These are phyloP conservation scores for Nasonia oneida DNA, from an alignment of 2,888 invertebrate species.

Conservation along the genomic window DNA sequence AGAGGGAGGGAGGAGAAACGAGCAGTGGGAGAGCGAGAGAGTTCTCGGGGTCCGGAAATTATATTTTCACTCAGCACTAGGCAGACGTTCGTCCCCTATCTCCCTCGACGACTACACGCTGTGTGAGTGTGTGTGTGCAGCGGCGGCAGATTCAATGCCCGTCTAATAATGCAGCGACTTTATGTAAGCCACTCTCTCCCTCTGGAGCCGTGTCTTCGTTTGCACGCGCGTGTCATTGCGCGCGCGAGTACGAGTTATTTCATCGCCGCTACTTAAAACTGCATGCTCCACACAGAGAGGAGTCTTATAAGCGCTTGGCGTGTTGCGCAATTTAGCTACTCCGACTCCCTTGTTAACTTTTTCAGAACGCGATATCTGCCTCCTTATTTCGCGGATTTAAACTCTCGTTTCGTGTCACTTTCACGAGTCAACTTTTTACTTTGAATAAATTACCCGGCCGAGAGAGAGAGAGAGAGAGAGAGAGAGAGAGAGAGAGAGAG, in stretches of 20 bases:
- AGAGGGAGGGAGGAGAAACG: conserved; percentile 24
- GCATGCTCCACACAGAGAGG: conserved; percentile 20
- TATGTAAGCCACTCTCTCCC: conserved; percentile 50
- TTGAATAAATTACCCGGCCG: conserved; percentile 32
- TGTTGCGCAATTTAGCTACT: background rate
- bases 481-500: background rate
- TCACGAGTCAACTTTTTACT: background rate
- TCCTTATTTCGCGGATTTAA: conserved; percentile 22
- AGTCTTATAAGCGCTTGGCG: background rate
- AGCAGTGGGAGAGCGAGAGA: conserved; percentile 20
- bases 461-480: background rate
- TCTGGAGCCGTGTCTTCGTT: conserved; percentile 18
- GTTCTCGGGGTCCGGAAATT: conserved; percentile 67
- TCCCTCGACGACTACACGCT: conserved; percentile 27
- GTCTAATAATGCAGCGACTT: conserved; percentile 64
- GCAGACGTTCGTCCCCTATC: conserved; percentile 29
- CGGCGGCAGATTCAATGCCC: conserved; percentile 1
- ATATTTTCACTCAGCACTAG: conserved; percentile 66
- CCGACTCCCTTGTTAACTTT: conserved; percentile 23
- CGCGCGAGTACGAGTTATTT: conserved; percentile 58
- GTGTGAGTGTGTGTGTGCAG: background rate
- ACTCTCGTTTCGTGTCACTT: conserved; percentile 2
- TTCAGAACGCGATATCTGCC: conserved; percentile 17
- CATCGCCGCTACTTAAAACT: conserved; percentile 62
- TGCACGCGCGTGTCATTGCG: conserved; percentile 17